These are phyloP conservation scores for Periplaneta americana DNA, from an alignment of 1,140 invertebrate genomes.

Conservation along the genomic window DNA sequence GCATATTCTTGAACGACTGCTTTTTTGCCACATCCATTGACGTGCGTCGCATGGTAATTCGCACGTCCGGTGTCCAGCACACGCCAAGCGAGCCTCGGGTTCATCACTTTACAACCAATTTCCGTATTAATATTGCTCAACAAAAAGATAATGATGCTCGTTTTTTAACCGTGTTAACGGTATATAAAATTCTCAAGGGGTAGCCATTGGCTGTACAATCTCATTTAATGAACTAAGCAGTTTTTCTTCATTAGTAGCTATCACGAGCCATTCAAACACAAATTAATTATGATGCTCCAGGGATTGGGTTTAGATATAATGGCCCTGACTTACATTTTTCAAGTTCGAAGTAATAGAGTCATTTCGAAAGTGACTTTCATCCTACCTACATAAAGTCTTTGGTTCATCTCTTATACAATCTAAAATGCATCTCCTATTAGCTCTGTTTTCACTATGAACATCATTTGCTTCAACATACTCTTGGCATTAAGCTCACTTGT, in stretches of 20 bases:
- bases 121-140: neutral
- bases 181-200: neutral
- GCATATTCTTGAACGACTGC: neutral
- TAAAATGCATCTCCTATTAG: too few species aligned
- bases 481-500: too few species aligned
- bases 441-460: too few species aligned
- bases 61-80: neutral
- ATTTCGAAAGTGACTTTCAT: too few species aligned
- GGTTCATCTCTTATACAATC: too few species aligned
- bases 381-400: too few species aligned
- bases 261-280: neutral
- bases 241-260: neutral
- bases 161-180: neutral
- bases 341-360: too few species aligned
- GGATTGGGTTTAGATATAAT: too few species aligned
- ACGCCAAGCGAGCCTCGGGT: neutral
- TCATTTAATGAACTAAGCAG: neutral
- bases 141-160: neutral
- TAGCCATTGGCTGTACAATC: neutral
- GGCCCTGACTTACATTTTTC: too few species aligned
- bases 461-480: too few species aligned
- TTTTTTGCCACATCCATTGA: neutral
- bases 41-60: neutral
- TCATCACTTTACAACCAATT: neutral
- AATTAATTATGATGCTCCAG: too few species aligned